Evolutionary conservation across 37 sponge, comb jelly and placozoan species (phyloP).

Genomic region (Bolinopsis microptera): DNA sequence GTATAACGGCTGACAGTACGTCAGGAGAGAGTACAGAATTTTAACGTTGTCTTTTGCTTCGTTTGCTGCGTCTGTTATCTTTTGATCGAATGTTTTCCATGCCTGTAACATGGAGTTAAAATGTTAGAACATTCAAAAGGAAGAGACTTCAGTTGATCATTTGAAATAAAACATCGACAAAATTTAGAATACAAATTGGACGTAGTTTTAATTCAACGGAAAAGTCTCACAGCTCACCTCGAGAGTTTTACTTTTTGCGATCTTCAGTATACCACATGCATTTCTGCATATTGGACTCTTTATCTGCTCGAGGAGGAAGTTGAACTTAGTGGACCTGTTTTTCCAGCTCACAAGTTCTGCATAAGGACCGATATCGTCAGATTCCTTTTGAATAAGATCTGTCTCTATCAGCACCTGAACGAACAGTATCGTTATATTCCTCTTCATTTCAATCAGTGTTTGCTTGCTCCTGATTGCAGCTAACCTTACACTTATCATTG

Average conservation of each 20-base stretch:
- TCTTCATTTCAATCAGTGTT: not conserved
- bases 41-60: conserved; percentile 93
- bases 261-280: conserved; percentile 77
- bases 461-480: too few relatives aligned
- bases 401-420: conserved; percentile 85
- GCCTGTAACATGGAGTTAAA: conserved; percentile 67
- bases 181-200: too few relatives aligned
- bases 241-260: conserved; percentile 85
- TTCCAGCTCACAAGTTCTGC: conserved; percentile 97
- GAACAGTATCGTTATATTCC: too few relatives aligned
- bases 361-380: conserved; percentile 87
- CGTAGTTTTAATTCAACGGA: too few relatives aligned
- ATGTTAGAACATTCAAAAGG: not conserved
- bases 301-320: conserved; percentile 87
- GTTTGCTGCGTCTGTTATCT: conserved; percentile 90
- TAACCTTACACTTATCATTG: not conserved
- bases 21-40: conserved; percentile 81
- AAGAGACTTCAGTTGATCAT: not conserved
- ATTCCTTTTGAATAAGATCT: conserved; percentile 91
- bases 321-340: conserved; percentile 86
- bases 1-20: conserved; percentile 83
- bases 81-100: conserved; percentile 78
- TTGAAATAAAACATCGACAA: too few relatives aligned
- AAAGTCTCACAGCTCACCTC: too few relatives aligned
- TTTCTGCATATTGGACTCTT: conserved; percentile 78